Percentiles rank a stretch among this genome's conserved stretches.
Conservation (phyloP, 2,888 invertebrate species). For the Aspidiotus rigidus region DNA sequence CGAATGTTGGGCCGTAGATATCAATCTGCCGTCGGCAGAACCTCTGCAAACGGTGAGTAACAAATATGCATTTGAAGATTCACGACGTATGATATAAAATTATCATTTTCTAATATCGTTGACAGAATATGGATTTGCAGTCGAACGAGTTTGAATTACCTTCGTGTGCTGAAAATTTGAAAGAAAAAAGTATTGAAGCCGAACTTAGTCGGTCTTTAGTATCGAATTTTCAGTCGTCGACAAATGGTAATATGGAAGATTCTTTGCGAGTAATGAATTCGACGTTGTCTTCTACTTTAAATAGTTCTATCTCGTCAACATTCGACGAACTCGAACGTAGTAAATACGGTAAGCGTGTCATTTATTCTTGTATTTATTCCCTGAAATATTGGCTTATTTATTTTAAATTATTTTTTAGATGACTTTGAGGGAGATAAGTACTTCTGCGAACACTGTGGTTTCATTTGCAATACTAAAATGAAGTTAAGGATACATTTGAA, state of each 20-base stretch:
- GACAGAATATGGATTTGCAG: conserved; percentile 18
- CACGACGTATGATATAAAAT: no score
- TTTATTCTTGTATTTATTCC: not conserved
- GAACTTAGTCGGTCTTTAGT: conserved; percentile 11
- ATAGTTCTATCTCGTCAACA: not conserved
- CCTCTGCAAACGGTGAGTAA: conserved; percentile 10
- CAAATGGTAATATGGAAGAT: conserved; percentile 1
- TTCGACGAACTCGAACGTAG: not conserved
- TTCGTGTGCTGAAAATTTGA: conserved; percentile 8
- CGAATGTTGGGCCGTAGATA: conserved; percentile 25
- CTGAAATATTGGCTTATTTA: not conserved
- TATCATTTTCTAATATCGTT: not conserved
- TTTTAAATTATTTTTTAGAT: conserved; percentile 10
- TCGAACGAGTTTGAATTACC: conserved; percentile 10
- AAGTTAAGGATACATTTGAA: conserved; percentile 23
- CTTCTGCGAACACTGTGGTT: conserved; percentile 26
- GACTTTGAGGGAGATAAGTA: conserved; percentile 15
- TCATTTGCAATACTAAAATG: conserved; percentile 18
- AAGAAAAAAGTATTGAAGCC: conserved; percentile 7
- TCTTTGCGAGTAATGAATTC: not conserved
- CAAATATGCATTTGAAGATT: not conserved
- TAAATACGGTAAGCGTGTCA: not conserved
- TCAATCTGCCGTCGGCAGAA: conserved; percentile 21
- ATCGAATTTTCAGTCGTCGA: conserved; percentile 1
- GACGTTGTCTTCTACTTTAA: conserved; percentile 2